A percentile compares a stretch with the other conserved stretches of the same genome.
phyloP scores from a whole-genome alignment of 2,888 invertebrate species.

The Lasiommata megera region DNA sequence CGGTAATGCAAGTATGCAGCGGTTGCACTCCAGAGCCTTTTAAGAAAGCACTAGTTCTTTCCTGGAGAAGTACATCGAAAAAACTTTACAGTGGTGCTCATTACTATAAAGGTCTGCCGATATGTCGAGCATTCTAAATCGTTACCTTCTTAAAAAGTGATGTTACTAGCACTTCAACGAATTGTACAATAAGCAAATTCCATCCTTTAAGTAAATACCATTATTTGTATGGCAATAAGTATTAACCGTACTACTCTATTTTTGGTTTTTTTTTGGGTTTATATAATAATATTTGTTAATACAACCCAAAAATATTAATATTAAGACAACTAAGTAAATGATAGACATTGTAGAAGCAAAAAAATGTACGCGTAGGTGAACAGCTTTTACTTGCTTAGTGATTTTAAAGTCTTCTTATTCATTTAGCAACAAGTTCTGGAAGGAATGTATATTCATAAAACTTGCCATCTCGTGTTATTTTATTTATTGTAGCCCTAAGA shows the following conservation, averaged over 20 bases:
- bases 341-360: too few species aligned
- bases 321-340: too few species aligned
- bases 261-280: too few species aligned
- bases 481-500: slow-evolving; percentile 64
- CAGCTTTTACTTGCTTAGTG: not conserved
- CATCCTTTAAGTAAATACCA: too few species aligned
- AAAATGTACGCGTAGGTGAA: too few species aligned
- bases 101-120: slow-evolving; percentile 84
- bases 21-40: slow-evolving; percentile 90
- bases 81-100: slow-evolving; percentile 88
- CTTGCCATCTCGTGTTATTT: slow-evolving; percentile 47
- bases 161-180: too few species aligned
- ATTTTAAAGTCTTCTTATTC: not conserved
- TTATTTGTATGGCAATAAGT: too few species aligned
- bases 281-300: too few species aligned
- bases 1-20: slow-evolving; percentile 89
- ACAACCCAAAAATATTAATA: too few species aligned
- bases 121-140: slow-evolving; percentile 83
- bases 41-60: slow-evolving; percentile 88
- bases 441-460: slow-evolving; percentile 13
- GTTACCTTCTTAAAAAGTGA: not conserved
- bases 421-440: slow-evolving; percentile 4
- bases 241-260: too few species aligned
- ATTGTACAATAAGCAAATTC: too few species aligned
- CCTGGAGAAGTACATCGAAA: slow-evolving; percentile 87